Evolutionary conservation across 2,888 invertebrate species (phyloP), one percentile per base, ranked within the genome.

Genomic region (Lamellibrachia satsuma): DNA sequence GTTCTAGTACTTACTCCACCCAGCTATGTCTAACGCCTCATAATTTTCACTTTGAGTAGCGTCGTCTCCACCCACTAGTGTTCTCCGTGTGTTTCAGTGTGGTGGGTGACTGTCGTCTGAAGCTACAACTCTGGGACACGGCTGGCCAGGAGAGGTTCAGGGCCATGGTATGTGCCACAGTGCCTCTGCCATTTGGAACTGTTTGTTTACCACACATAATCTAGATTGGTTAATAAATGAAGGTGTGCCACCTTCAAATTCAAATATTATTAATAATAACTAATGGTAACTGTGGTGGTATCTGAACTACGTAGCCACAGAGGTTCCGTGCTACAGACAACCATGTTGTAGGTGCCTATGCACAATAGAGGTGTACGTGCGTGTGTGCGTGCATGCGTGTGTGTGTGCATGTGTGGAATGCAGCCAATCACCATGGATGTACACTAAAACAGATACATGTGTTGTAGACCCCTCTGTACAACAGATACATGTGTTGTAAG

Each of bases 81-180:
- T 39, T 39, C 39, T 39, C 2, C 27, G 27, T 92, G 52, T 52
- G 9, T 92, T 90, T 8, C 91, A 96, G 96, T 93, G 95, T 94
- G 55, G 93, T 96, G n/a, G 96, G 96, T 92, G 95, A 95, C 92
- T 95, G 95, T 93, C 94, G 96, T 91, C 95, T 97, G 92, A 96
- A 96, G 93, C 95, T 97, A 7, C 96, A 98, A 97, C 98, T 98
- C 4, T 98, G 98, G 98, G 98, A 98, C 96, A 98, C 98, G 0
- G 98, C 98, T 0, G 98, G 98, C 0, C 98, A 98, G 96, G 98
- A 98, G 96, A 96, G 98, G 92, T 99, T 98, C 96, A 97, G 98
- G 93, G 98, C 99, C 0, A 98, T 99, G 98, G 96, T 96, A 75
- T 15, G 75, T 75, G 75, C 15, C 22, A 15, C 15, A 15, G 57